Evolutionary conservation across 1,140 invertebrate species (phyloP).

Genomic region (Meloidogyne chitwoodi): DNA sequence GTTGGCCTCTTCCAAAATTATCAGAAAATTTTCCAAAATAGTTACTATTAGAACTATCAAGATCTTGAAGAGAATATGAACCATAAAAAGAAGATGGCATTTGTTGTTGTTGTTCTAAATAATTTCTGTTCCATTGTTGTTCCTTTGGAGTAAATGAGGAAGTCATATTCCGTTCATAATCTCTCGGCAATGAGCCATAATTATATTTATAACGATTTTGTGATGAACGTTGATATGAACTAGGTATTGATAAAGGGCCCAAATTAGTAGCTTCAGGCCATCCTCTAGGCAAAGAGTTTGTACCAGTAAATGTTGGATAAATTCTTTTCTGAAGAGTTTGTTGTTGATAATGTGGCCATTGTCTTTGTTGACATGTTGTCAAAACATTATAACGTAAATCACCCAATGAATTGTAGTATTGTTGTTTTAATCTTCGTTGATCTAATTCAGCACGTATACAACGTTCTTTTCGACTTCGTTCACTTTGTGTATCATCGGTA

Average conservation of each 20-base stretch:
- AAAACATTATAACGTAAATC: constrained; percentile 28
- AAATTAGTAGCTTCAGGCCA: neutral
- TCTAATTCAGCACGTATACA: constrained; percentile 50
- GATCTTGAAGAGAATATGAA: neutral
- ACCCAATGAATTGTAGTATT: constrained; percentile 26
- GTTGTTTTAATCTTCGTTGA: constrained; percentile 35
- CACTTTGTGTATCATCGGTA: neutral
- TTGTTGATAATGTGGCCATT: constrained; percentile 7
- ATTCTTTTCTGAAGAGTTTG: neutral
- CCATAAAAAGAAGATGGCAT: neutral
- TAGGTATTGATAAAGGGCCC: neutral
- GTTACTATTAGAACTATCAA: neutral
- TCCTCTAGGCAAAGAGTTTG: constrained; percentile 26
- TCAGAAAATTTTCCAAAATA: constrained; percentile 19
- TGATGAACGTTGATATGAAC: neutral
- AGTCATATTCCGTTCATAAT: constrained; percentile 45
- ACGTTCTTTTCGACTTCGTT: neutral
- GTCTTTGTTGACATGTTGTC: neutral
- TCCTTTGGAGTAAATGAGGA: neutral
- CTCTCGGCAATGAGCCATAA: constrained; percentile 55
- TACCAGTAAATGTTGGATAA: constrained; percentile 23
- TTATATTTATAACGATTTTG: constrained; percentile 9
- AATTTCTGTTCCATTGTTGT: neutral
- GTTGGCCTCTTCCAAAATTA: neutral
- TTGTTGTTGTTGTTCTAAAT: neutral